Evolutionary conservation across 2,888 invertebrate genomes (phyloP), one percentile per base, ranked within the genome.

Genomic region (Gryllus longicercus): DNA sequence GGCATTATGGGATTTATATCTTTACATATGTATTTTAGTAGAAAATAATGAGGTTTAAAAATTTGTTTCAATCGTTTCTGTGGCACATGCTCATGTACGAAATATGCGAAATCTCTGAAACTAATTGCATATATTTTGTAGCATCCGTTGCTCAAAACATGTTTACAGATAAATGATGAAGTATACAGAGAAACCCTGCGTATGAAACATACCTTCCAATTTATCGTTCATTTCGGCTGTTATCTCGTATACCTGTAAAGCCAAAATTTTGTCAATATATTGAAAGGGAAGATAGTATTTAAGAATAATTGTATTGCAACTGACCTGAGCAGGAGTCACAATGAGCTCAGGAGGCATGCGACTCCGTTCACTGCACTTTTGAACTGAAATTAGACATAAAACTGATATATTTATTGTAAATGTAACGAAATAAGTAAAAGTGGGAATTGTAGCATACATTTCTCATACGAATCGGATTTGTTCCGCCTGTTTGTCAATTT

Each of bases 311-410:
- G 10, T 63, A 18, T 12, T 11, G 18, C 8, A 75, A 50, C 51
- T 80, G 51, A 80, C 83, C 79, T 87, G 86, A 14, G 88, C 87
- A 23, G 88, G 86, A 2, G 88, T 88, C 23, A 88, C 87, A 77
- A 88, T 88, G 51, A 89, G 82, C 83, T 89, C 88, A 0, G 89
- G 89, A 10, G 89, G 89, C 88, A 88, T 88, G 78, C 84, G 81
- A 74, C 82, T 81, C 79, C 80, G 79, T 74, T 82, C 82, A 76
- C 79, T 74, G 50, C 74, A 51, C 77, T 81, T 78, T 8, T 75
- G n/a, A 16, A 23, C 80, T 81, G 79, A 18, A 50, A 38, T 12
- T 16, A 77, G 50, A 16, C 12, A 21, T 74, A 74, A 74, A 2
- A 74, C 10, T 21, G 23, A 21, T 21, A 12, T 74, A 74, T 21